These are phyloP conservation scores for Rhadinocentrus ornatus DNA, from an alignment of 2,797 vertebrate species.

Conservation along the genomic window DNA sequence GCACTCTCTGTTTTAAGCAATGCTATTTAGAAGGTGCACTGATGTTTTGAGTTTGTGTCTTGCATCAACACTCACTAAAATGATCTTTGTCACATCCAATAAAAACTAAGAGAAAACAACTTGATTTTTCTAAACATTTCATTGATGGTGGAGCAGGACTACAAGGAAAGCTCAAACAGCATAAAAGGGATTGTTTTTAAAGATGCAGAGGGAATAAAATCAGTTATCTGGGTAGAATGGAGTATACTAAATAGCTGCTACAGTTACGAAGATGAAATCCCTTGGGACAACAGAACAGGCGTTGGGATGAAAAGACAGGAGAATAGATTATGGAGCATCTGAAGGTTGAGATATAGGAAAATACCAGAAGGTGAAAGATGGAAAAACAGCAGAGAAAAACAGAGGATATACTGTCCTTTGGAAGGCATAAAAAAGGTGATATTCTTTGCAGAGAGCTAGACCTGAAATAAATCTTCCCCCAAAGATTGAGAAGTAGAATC, in stretches of 20 bases:
- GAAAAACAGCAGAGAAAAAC: slow-evolving; percentile 49
- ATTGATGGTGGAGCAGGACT: background rate
- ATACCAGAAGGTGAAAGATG: slow-evolving; percentile 65
- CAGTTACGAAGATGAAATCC: slow-evolving; percentile 63
- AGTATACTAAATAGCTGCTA: slow-evolving; percentile 56
- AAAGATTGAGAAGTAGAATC: slow-evolving; percentile 34
- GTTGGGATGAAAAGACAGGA: slow-evolving; percentile 56
- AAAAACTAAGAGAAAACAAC: slow-evolving; percentile 15
- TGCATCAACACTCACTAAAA: slow-evolving; percentile 20
- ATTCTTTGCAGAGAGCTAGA: slow-evolving; percentile 66
- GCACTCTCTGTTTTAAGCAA: slow-evolving; percentile 61
- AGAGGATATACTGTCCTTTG: slow-evolving; percentile 51
- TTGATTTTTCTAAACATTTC: slow-evolving; percentile 8
- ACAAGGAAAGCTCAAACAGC: background rate
- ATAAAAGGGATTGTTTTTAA: background rate
- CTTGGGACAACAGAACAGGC: slow-evolving; percentile 53
- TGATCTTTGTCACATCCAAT: slow-evolving; percentile 25
- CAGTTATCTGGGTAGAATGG: slow-evolving; percentile 30
- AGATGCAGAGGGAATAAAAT: slow-evolving; percentile 38
- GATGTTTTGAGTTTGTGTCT: slow-evolving; percentile 31
- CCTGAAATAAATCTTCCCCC: slow-evolving; percentile 55
- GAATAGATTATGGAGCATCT: slow-evolving; percentile 63
- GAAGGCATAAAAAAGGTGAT: slow-evolving; percentile 62
- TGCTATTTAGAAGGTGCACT: slow-evolving; percentile 34
- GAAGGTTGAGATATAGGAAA: slow-evolving; percentile 56